These are phyloP conservation scores for Luehdorfia chinensis DNA, from an alignment of 1,140 invertebrate species.

Conservation along the genomic window DNA sequence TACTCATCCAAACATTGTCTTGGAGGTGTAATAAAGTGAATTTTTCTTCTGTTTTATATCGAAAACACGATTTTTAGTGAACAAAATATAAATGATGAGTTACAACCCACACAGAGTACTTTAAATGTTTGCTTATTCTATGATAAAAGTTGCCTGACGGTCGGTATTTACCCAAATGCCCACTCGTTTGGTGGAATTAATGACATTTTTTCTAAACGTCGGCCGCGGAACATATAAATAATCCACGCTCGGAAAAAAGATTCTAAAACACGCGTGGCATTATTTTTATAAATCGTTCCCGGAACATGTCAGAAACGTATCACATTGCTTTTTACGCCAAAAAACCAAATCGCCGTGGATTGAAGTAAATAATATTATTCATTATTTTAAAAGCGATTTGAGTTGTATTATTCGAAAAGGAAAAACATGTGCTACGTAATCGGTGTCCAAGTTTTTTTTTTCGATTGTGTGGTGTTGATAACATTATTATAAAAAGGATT, in stretches of 20 bases:
- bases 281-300: conserved; percentile 39
- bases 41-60: no score
- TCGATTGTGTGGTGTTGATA: conserved; percentile 2
- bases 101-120: conserved; percentile 12
- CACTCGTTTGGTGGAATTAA: conserved; percentile 30
- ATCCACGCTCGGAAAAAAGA: conserved; percentile 29
- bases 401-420: conserved; percentile 25
- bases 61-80: no score
- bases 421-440: conserved; percentile 18
- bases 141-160: conserved; percentile 13
- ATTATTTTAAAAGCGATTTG: conserved; percentile 34
- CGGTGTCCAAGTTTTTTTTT: conserved; percentile 16
- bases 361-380: conserved; percentile 34
- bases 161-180: conserved; percentile 22
- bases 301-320: conserved; percentile 40
- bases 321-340: conserved; percentile 34
- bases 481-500: no score
- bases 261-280: conserved; percentile 31
- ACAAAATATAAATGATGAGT: conserved; percentile 15
- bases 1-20: no score
- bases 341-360: conserved; percentile 37
- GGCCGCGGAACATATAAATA: conserved; percentile 35
- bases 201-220: conserved; percentile 34
- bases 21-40: no score
- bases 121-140: conserved; percentile 20